Conservation (phyloP, 2,797 vertebrate species). For the Gymnothorax reevesii region DNA sequence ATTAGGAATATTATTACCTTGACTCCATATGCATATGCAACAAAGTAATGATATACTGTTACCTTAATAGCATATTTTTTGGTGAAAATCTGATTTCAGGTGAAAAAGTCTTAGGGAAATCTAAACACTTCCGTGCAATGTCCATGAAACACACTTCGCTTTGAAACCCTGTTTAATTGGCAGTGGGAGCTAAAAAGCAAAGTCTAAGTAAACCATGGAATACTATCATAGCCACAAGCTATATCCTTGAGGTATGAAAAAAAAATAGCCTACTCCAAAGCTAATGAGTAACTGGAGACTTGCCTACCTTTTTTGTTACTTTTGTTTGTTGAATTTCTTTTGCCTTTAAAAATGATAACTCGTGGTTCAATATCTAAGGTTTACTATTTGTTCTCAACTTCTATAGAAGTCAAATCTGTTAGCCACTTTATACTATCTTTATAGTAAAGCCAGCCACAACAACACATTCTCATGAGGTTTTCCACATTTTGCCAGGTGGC, state of each 20-base stretch:
- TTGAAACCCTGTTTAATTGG: conserved; percentile 18
- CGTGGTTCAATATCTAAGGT: conserved; percentile 20
- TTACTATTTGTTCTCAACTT: conserved; percentile 20
- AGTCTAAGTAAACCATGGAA: conserved; percentile 8
- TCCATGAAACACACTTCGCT: not conserved
- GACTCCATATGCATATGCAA: no score
- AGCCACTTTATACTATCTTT: not conserved
- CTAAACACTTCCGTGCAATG: conserved; percentile 1
- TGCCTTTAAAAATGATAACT: conserved; percentile 17
- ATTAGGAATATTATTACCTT: not conserved
- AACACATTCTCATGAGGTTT: conserved; percentile 25
- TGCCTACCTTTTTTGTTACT: conserved; percentile 24
- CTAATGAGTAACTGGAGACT: conserved; percentile 29
- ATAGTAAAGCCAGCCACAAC: conserved; percentile 31
- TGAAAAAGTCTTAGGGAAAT: conserved; percentile 12
- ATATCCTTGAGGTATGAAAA: conserved; percentile 18
- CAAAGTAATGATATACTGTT: not conserved
- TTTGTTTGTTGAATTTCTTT: conserved; percentile 17
- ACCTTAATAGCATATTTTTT: not conserved
- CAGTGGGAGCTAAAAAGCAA: conserved; percentile 13
- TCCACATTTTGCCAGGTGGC: conserved; percentile 23
- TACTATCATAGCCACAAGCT: conserved; percentile 21
- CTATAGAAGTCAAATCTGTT: conserved; percentile 34
- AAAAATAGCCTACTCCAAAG: not conserved
- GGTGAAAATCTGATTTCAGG: not conserved